phyloP scores from a whole-genome alignment of 1,140 invertebrate genomes.

The Cryptotermes secundus region DNA sequence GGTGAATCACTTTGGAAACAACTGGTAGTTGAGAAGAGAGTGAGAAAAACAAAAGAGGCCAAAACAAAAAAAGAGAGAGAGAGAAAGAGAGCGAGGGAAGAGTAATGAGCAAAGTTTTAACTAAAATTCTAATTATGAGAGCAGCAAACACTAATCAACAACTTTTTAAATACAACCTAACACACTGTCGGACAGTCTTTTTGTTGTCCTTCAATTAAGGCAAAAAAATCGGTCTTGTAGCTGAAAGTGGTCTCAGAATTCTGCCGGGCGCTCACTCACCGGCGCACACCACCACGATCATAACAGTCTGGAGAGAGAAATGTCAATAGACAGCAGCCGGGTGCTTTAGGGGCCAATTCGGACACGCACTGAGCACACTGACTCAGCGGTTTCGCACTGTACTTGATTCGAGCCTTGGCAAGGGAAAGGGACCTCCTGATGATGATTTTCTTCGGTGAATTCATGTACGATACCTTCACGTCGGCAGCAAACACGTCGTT shows the following conservation, averaged over 20 bases:
- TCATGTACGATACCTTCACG: no score
- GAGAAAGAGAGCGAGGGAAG: no score
- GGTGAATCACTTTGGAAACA: not conserved
- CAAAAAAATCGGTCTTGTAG: not conserved
- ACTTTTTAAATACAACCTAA: not conserved
- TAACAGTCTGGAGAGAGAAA: not conserved
- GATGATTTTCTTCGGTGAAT: no score
- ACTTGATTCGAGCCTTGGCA: no score
- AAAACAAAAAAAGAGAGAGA: not conserved
- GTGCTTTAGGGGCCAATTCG: no score
- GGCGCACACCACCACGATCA: no score
- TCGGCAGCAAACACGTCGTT: no score
- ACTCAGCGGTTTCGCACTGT: no score
- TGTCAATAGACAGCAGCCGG: no score
- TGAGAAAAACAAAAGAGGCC: not conserved
- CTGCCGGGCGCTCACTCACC: not conserved
- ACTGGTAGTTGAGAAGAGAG: not conserved
- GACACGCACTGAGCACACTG: no score
- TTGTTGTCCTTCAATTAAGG: not conserved
- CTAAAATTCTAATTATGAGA: constrained; percentile 11
- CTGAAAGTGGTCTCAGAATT: not conserved
- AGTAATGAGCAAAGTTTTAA: constrained; percentile 14
- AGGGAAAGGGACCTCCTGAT: no score
- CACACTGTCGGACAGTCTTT: not conserved
- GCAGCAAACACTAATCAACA: not conserved